phyloP scores from a whole-genome alignment of 2,888 invertebrate genomes.

The Nomada hirtipes region DNA sequence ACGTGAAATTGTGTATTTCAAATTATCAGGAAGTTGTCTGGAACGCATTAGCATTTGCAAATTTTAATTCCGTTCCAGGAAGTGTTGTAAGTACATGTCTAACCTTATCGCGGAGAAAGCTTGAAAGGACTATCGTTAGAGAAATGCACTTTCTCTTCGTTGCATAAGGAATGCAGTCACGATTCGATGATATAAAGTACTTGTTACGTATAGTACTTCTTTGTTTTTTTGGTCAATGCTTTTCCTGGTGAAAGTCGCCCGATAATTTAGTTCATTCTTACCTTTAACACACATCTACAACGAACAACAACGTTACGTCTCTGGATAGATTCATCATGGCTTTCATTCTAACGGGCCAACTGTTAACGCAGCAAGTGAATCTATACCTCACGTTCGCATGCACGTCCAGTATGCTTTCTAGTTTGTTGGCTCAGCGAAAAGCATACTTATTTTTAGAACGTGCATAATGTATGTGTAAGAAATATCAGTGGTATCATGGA shows the following conservation, averaged over 20 bases:
- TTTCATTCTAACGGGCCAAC: not conserved
- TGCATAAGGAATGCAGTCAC: conserved; percentile 52
- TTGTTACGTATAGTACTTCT: conserved; percentile 38
- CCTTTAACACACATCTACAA: not conserved
- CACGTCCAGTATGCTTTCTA: conserved; percentile 3
- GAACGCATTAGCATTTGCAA: not conserved
- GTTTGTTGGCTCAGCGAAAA: conserved; percentile 24
- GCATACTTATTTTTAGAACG: conserved; percentile 30
- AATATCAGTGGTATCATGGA: conserved; percentile 2
- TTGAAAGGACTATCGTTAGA: conserved; percentile 21
- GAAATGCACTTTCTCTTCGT: conserved; percentile 61
- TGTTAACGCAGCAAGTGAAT: not conserved
- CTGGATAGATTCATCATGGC: not conserved
- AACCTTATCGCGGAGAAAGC: conserved; percentile 47
- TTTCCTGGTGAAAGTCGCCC: conserved; percentile 64
- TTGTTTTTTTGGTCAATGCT: conserved; percentile 35
- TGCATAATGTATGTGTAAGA: not conserved
- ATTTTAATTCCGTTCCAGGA: conserved; percentile 19
- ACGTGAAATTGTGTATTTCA: no score
- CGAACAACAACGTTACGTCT: not conserved
- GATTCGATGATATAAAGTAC: conserved; percentile 33
- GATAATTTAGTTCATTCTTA: conserved; percentile 6
- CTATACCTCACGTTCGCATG: conserved; percentile 41
- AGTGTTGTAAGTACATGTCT: not conserved
- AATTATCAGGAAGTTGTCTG: not conserved